Evolutionary conservation across 2,888 invertebrate species (phyloP), one percentile per base, ranked within the genome.

Genomic region (Cheilosia impressa): DNA sequence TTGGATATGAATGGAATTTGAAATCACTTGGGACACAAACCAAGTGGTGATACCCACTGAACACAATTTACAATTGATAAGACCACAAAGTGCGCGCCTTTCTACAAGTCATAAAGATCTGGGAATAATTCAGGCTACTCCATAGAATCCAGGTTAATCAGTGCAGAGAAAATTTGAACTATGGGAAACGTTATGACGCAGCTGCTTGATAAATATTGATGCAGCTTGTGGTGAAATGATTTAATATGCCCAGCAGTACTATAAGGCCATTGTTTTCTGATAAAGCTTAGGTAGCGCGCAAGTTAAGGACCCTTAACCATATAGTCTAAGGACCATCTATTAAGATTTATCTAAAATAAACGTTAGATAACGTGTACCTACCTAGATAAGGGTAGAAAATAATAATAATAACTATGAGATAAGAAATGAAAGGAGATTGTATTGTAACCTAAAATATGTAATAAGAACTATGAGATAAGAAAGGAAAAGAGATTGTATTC

Each of bases 1-100:
- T 83, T 68, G 82, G 78, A 78, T 78, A 83, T 83, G 62, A 55
- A 83, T 83, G 77, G 77, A 83, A 83, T 72, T 83, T 83, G 43
- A 72, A 73, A 83, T 73, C 66, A 82, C 69, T 52, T 69, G 71
- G 69, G 71, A 60, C 24, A 76, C 38, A 76, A 72, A 31, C 55
- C 71, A 66, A 60, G 52, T 41, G 24, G 57, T 34, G n/a, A 57
- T 47, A 27, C 24, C 50, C 38, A 38, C 38, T 1, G 34, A 50
- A 27, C 58, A 38, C 45, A 43, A 47, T 68, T 41, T 47, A 63
- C 55, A 31, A 68, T 81, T 76, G 76, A 81, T 76, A 81, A 71
- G 27, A 50, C 45, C 65, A 31, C 65, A 65, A 53, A 77, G 34
- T 10, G 60, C 3, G 38, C 38, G 31, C 17, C 9, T 31, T 62